Evolutionary conservation across 2,113 vertebrate genomes (phyloP), one percentile per base, ranked within the genome.

Genomic region (Xiphias gladius): DNA sequence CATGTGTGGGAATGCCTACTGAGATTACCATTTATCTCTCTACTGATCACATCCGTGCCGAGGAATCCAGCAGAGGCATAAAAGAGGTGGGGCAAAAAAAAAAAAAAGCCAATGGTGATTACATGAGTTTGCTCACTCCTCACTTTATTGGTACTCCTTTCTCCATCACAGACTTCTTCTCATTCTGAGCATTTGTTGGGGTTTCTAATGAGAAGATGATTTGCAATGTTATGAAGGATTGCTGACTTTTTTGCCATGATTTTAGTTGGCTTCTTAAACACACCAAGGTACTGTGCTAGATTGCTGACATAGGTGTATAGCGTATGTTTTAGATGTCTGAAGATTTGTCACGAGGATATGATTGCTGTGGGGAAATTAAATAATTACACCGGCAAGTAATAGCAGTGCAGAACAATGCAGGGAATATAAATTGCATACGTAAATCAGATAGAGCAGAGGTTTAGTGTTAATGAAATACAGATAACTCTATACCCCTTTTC

Each of bases 41-140:
- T 69, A 35, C 79, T 91, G 87, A 92, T 94, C 91, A 88, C 76
- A 85, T 90, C 76, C 90, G 82, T 91, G 92, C 76, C 7, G 52
- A 86, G 68, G 87, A 93, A 91, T 92, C 80, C 67, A 68, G 64
- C 64, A 57, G 68, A 81, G 75, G 88, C 86, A 89, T 91, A 84
- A 91, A 73, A 89, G 75, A 68, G 55, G 58, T 58, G 69, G 79
- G 72, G 35, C 30, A 71, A 37, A 50, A 35, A 14, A 52, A 30
- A 48, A 48, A 32, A n/a, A 83, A 89, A 86, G 74, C 73, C 46
- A 62, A 26, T 46, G 59, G 83, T 88, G 83, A 87, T 89, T 88
- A 84, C 80, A 65, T 57, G 26, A 85, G 73, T 68, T 84, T 5
- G 61, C 77, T 68, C 59, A 61, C 74, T 79, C 66, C 57, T 85